Percentiles rank a stretch among this genome's conserved stretches.
Evolutionary conservation across 1,140 invertebrate species (phyloP).

Genomic region (Dendroctonus valens): DNA sequence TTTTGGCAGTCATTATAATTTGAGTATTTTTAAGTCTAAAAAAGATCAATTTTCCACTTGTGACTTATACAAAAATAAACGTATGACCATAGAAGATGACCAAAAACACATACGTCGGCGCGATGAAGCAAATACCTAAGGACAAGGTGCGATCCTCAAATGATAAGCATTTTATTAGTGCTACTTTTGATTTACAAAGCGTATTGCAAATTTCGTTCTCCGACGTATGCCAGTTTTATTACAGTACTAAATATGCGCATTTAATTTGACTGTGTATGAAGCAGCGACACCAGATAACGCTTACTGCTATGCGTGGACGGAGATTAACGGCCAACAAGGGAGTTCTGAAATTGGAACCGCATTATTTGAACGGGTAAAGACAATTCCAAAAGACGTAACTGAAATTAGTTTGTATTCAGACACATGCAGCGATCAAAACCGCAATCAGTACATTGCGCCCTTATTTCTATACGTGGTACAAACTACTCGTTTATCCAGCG

Average conservation of each 20-base stretch:
- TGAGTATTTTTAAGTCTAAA: neutral
- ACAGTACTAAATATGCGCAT: slow-evolving; percentile 37
- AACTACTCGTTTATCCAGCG: slow-evolving; percentile 21
- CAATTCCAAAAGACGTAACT: slow-evolving; percentile 26
- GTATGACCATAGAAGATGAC: neutral
- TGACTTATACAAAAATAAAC: neutral
- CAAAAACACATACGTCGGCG: neutral
- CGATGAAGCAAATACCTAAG: too few species aligned
- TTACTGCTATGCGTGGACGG: slow-evolving; percentile 35
- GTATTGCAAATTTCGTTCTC: slow-evolving; percentile 39
- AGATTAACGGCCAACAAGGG: slow-evolving; percentile 36
- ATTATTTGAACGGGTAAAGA: slow-evolving; percentile 24
- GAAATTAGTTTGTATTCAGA: slow-evolving; percentile 35
- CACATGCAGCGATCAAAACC: slow-evolving; percentile 37
- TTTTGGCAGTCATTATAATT: too few species aligned
- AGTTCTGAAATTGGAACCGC: slow-evolving; percentile 23
- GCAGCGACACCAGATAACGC: slow-evolving; percentile 25
- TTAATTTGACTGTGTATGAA: slow-evolving; percentile 42
- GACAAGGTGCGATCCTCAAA: too few species aligned
- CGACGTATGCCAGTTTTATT: slow-evolving; percentile 37
- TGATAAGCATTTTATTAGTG: slow-evolving; percentile 10
- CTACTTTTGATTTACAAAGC: slow-evolving; percentile 31
- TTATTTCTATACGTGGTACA: slow-evolving; percentile 30
- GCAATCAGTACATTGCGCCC: slow-evolving; percentile 31
- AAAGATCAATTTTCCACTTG: neutral